Base-by-base conservation (phyloP, 2,888 invertebrate genomes). In the Seira musarum region DNA sequence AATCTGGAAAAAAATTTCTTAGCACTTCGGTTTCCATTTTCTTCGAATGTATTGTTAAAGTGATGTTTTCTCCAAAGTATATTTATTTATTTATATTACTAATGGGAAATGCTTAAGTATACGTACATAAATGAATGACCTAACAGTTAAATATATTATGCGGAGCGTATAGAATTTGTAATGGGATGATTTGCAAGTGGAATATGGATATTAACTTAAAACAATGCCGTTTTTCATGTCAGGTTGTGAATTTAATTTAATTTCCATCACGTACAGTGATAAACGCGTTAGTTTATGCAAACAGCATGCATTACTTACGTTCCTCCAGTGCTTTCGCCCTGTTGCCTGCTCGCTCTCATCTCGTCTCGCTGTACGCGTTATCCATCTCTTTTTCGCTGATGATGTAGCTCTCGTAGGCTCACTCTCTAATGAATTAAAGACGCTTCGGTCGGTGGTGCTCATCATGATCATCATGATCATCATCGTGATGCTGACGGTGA, bases 161-260 rank as follows among this genome's bases (percentile, higher is more conserved):
- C 40, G 40, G 5, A 40, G 40, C 15, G 49, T 49, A 49, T n/a
- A 49, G 49, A 13, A 49, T 13, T 40, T 49, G 3, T 13, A 13
- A 15, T 49, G 6, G 49, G 3, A 8, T 49, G 6, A 15, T 49
- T 49, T n/a, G 49, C 13, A 49, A 8, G 49, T 13, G n/a, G n/a
- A n/a, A 13, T n/a, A 8, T 49, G 49, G 2, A 49, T 49, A 49
- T 49, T 13, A 13, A 49, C 49, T 49, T 49, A 49, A 60, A 60
- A 60, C 60, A 60, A 60, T 60, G 60, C 60, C 60, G 60, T 60
- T 60, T 60, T 60, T 60, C 60, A 60, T 60, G 60, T 60, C 60
- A 60, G 21, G 60, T 13, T 21, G 22, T 60, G 13, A 60, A 60
- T 60, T 60, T 60, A 60, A 60, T 60, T 60, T 60, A 60, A 60